Evolutionary conservation across 2,888 invertebrate species (phyloP).

Genomic region (Laspeyria flexula): DNA sequence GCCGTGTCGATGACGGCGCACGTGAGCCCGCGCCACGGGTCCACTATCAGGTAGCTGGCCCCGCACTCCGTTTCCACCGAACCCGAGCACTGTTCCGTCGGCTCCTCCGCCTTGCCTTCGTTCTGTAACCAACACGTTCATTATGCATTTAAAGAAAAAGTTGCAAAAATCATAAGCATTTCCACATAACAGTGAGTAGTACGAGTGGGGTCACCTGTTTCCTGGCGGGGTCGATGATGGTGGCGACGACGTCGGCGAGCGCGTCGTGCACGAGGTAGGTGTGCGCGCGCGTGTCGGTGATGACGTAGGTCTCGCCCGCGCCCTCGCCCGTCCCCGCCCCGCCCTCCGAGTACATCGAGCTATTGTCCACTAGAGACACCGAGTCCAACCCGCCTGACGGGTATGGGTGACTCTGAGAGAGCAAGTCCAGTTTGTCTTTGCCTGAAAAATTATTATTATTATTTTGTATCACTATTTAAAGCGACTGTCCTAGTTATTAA

Average conservation of each 20-base stretch:
- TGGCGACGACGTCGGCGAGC: too few species aligned
- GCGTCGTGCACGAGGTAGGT: neutral
- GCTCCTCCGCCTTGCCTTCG: conserved; percentile 17
- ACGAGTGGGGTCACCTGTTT: too few species aligned
- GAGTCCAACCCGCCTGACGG: conserved; percentile 59
- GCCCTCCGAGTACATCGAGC: conserved; percentile 39
- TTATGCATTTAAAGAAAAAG: too few species aligned
- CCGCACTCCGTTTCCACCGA: conserved; percentile 40
- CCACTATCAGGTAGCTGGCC: conserved; percentile 67
- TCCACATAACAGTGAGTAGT: too few species aligned
- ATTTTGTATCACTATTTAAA: too few species aligned
- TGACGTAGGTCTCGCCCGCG: conserved; percentile 22
- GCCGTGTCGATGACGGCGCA: conserved; percentile 65
- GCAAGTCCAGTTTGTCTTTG: conserved; percentile 67
- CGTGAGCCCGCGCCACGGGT: conserved; percentile 62
- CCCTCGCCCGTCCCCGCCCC: conserved; percentile 33
- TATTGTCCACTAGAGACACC: conserved; percentile 51
- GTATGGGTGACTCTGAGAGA: conserved; percentile 45
- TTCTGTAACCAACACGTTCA: conserved; percentile 20
- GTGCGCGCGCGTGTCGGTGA: neutral
- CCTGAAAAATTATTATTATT: conserved; percentile 45
- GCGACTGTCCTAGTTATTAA: neutral
- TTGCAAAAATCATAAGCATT: too few species aligned
- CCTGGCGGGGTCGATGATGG: too few species aligned
- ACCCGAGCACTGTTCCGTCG: too few species aligned